Conservation (phyloP, 2,888 invertebrate genomes). For the Saturnia japonica region DNA sequence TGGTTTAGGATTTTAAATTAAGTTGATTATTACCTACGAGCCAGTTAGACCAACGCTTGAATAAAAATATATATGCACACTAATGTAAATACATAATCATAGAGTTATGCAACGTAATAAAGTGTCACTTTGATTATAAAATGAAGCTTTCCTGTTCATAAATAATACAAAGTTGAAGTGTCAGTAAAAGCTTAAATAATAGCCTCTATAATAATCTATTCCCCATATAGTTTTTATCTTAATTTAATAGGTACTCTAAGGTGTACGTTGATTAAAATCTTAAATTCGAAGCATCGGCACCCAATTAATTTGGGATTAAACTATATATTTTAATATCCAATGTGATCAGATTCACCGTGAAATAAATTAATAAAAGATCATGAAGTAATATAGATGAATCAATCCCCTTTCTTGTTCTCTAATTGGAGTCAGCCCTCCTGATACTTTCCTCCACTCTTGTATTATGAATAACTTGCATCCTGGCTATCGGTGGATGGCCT, state of each 20-base stretch:
- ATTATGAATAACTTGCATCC: no score
- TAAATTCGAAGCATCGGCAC: conserved; percentile 10
- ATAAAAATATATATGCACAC: background rate
- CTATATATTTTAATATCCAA: background rate
- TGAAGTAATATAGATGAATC: background rate
- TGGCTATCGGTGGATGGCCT: no score
- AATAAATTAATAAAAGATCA: background rate
- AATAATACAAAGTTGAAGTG: background rate
- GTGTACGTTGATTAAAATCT: conserved; percentile 2
- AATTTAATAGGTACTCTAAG: conserved; percentile 2
- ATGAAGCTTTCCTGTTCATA: background rate
- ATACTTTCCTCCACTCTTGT: no score
- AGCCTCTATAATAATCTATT: background rate
- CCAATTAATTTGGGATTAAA: background rate
- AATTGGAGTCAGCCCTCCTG: no score
- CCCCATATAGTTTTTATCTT: conserved; percentile 7
- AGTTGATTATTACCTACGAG: background rate
- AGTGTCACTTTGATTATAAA: background rate
- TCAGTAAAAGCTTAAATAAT: background rate
- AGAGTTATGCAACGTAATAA: no score
- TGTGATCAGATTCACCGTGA: background rate
- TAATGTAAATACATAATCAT: background rate
- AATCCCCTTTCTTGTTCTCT: no score
- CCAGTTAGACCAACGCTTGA: background rate
- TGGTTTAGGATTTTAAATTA: background rate